Conservation (phyloP, 2,888 invertebrate species). For the Dascillus cervinus region DNA sequence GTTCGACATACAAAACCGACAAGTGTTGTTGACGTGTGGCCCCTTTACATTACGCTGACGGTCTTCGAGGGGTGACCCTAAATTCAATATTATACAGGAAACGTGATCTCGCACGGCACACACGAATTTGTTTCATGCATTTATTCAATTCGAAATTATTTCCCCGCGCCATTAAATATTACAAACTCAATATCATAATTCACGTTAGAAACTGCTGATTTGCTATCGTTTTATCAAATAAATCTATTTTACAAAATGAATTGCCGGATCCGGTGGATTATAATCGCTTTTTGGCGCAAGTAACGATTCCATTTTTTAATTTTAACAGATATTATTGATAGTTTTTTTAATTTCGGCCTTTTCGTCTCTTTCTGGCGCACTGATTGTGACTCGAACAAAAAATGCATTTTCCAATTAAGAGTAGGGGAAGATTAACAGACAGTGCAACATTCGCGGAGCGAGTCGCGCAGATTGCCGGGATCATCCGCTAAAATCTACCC, state of each 20-base stretch:
- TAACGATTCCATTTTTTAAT: too few species aligned
- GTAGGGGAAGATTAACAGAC: slow-evolving; percentile 23
- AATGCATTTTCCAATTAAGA: too few species aligned
- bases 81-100: slow-evolving; percentile 11
- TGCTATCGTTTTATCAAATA: slow-evolving; percentile 24
- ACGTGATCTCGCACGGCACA: slow-evolving; percentile 16
- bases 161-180: slow-evolving; percentile 11
- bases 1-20: slow-evolving; percentile 18
- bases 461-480: slow-evolving; percentile 27
- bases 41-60: slow-evolving; percentile 20
- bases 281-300: too few species aligned
- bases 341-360: too few species aligned
- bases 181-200: slow-evolving; percentile 15
- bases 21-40: slow-evolving; percentile 24
- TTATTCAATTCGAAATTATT: too few species aligned
- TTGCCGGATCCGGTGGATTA: slow-evolving; percentile 3
- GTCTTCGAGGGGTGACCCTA: slow-evolving; percentile 18
- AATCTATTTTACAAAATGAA: slow-evolving; percentile 18
- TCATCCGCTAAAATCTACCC: slow-evolving; percentile 25
- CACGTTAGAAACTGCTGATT: slow-evolving; percentile 21
- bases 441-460: slow-evolving; percentile 20
- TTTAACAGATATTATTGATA: too few species aligned
- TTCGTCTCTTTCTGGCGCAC: too few species aligned
- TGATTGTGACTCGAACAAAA: too few species aligned
- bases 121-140: too few species aligned